These are phyloP conservation scores for Sesia bembeciformis DNA, from an alignment of 2,888 invertebrate species.

Conservation along the genomic window DNA sequence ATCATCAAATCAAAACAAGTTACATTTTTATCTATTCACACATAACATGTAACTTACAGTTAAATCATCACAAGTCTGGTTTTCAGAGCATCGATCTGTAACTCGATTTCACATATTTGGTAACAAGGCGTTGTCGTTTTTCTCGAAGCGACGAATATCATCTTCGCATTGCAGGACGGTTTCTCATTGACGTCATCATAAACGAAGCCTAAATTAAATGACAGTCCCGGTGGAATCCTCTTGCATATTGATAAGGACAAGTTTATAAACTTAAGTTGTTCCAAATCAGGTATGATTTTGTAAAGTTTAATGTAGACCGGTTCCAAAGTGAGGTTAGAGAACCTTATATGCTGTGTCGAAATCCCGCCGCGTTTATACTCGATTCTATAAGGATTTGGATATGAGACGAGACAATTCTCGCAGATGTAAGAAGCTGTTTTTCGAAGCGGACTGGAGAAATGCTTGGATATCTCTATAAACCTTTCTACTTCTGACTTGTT, in stretches of 20 bases:
- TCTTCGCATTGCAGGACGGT: constrained; percentile 35
- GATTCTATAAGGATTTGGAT: constrained; percentile 42
- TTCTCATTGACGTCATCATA: constrained; percentile 55
- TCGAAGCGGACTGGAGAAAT: constrained; percentile 52
- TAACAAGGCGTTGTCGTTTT: constrained; percentile 59
- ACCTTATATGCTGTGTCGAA: constrained; percentile 45
- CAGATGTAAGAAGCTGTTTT: constrained; percentile 58
- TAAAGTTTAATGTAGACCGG: constrained; percentile 55
- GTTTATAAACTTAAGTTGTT: constrained; percentile 53
- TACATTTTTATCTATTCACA: neutral
- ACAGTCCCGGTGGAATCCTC: constrained; percentile 54
- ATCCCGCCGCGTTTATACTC: constrained; percentile 46
- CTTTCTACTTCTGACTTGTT: constrained; percentile 40
- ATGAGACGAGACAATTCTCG: constrained; percentile 45
- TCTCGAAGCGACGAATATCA: constrained; percentile 56
- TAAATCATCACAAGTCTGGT: constrained; percentile 15
- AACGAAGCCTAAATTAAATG: constrained; percentile 46
- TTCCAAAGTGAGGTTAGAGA: constrained; percentile 47
- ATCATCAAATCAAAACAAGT: neutral
- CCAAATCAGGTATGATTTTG: constrained; percentile 50
- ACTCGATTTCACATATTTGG: constrained; percentile 57
- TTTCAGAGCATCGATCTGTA: constrained; percentile 39
- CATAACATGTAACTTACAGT: neutral
- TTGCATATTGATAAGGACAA: constrained; percentile 43
- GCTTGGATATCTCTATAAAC: constrained; percentile 60